Conservation (phyloP, 2,888 invertebrate species). For the Lepas anatifera region DNA sequence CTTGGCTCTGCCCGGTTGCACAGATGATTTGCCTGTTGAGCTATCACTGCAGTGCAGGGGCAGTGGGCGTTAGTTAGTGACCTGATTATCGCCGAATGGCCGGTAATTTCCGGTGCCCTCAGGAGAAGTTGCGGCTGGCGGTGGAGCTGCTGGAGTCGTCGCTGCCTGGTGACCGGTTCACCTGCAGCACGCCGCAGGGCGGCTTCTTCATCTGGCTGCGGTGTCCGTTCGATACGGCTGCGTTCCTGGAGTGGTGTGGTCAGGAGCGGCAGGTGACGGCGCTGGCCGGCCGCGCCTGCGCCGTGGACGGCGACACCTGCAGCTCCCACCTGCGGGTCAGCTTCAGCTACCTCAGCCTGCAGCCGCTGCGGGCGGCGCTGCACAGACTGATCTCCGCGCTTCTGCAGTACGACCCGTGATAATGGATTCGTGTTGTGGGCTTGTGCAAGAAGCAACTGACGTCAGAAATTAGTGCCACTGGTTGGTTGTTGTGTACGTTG, state of each 20-base stretch:
- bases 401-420: neutral
- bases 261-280: neutral
- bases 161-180: constrained; percentile 32
- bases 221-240: neutral
- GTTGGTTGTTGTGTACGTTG: too few relatives aligned
- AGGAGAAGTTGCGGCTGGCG: neutral
- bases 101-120: too few relatives aligned
- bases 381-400: neutral
- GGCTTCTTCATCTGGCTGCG: constrained; percentile 50
- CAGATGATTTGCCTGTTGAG: too few relatives aligned
- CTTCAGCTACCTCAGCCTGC: neutral
- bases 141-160: constrained; percentile 31
- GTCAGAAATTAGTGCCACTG: too few relatives aligned
- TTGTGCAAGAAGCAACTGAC: too few relatives aligned
- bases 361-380: neutral
- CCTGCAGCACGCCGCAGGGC: constrained; percentile 38
- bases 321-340: neutral
- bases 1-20: too few relatives aligned
- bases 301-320: neutral
- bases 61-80: too few relatives aligned
- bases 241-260: neutral
- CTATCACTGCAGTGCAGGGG: too few relatives aligned
- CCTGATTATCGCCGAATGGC: too few relatives aligned
- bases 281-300: neutral
- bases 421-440: too few relatives aligned